A percentile compares a stretch with the other conserved stretches of the same genome.
Conservation (phyloP, 1,140 invertebrate genomes). For the Hylaeus anthracinus region DNA sequence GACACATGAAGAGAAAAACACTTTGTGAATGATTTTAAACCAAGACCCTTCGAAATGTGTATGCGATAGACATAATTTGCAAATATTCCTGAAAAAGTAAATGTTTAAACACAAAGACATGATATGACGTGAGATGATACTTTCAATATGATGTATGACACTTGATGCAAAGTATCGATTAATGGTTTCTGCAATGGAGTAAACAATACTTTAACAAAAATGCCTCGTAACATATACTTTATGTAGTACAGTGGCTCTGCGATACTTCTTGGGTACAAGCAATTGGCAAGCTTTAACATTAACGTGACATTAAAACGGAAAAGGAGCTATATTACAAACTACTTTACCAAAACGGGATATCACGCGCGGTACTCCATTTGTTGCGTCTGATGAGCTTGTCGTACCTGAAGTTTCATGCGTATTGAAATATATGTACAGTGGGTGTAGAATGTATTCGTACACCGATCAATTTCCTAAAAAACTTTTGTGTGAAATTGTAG, state of each 20-base stretch:
- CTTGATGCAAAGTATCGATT: conserved; percentile 1
- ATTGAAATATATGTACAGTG: conserved; percentile 40
- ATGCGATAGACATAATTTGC: not conserved
- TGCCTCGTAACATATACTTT: conserved; percentile 32
- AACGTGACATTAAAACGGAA: conserved; percentile 54
- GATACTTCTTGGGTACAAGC: conserved; percentile 64
- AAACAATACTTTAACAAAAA: conserved; percentile 33
- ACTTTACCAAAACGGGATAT: conserved; percentile 79
- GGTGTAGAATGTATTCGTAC: no score
- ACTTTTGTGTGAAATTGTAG: no score
- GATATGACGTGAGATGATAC: not conserved
- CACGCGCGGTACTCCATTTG: conserved; percentile 71
- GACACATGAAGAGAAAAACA: not conserved
- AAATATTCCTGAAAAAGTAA: conserved; percentile 34
- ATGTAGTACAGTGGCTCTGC: conserved; percentile 40
- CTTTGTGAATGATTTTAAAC: conserved; percentile 19
- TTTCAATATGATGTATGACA: not conserved
- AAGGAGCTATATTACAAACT: conserved; percentile 65
- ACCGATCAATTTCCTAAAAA: no score
- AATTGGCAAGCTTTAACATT: conserved; percentile 68
- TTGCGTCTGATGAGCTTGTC: conserved; percentile 66
- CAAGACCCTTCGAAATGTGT: conserved; percentile 18
- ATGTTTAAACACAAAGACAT: conserved; percentile 5
- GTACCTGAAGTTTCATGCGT: conserved; percentile 75
- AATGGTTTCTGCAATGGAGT: not conserved